Base-by-base conservation (phyloP, 2,797 vertebrate genomes). In the Falco naumanni region DNA sequence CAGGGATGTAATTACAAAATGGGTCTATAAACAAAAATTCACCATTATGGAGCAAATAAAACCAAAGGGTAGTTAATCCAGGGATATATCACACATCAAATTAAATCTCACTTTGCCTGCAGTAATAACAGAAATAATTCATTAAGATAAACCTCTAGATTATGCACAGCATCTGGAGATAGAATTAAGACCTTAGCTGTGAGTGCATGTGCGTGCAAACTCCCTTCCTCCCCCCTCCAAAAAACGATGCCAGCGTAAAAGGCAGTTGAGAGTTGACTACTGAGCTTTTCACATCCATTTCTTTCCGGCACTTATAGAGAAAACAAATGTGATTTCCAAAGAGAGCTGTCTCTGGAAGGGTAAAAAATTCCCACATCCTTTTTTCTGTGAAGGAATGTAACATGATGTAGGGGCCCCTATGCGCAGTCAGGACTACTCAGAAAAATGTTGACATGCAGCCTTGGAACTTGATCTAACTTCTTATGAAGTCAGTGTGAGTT, bases 61-160 rank as follows among this genome's bases (percentile, higher is more conserved):
- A 96, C 88, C 93, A 96, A 97, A 92, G 88, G 91, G 88, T 96
- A 96, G 91, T 97, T 97, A 97, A 97, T 96, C 96, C 96, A 89
- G 95, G 94, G 95, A 96, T 96, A 96, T 95, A 97, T 97, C 96
- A 96, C 96, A 96, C 95, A 97, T 96, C 93, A 96, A 96, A 96
- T 97, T 97, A 96, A 97, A 96, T 97, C 96, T 96, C 96, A 96
- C 95, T 96, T 96, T 96, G 95, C 95, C 90, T 95, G 95, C 86
- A 96, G 96, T 97, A 97, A 97, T 97, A 97, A 97, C 96, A 97
- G 96, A 97, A 97, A 97, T 97, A 96, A 96, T 97, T 97, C 95
- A 97, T 97, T 97, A 97, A 95, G 95, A 96, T 97, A 97, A 97
- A 97, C 96, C 96, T 96, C 96, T 94, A 96, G 96, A 97, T 97